Evolutionary conservation across 2,888 invertebrate genomes (phyloP).

Genomic region (Furcula furcula): DNA sequence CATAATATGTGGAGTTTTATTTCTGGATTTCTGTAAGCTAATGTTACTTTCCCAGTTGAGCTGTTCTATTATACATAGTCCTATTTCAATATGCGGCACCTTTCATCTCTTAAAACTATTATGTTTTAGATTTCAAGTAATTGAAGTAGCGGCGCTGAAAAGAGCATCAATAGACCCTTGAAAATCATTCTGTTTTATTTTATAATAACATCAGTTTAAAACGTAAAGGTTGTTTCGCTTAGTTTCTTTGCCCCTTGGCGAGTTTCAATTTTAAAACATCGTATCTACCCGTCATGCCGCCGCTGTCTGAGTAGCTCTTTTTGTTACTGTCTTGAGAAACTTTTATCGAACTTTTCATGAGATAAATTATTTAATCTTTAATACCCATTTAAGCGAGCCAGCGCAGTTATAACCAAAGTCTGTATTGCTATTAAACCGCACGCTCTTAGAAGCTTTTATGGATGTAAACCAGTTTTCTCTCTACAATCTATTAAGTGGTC

Average conservation of each 20-base stretch:
- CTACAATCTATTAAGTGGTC: constrained; percentile 32
- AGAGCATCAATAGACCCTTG: constrained; percentile 43
- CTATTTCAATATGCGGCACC: too few relatives aligned
- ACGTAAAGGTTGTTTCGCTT: constrained; percentile 42
- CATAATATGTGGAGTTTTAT: too few relatives aligned
- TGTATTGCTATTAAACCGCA: constrained; percentile 54
- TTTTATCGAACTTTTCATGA: constrained; percentile 57
- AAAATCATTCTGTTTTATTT: constrained; percentile 46
- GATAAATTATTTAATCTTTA: constrained; percentile 74
- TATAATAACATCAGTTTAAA: constrained; percentile 45
- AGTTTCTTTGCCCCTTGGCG: constrained; percentile 47
- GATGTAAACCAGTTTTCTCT: constrained; percentile 45
- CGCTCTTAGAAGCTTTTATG: constrained; percentile 49
- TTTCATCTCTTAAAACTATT: too few relatives aligned
- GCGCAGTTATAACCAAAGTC: constrained; percentile 45
- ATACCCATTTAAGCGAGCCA: constrained; percentile 63
- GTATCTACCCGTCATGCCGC: constrained; percentile 25
- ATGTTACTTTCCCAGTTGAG: too few relatives aligned
- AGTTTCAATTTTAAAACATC: constrained; percentile 53
- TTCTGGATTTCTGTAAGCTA: too few relatives aligned
- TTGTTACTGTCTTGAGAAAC: constrained; percentile 57
- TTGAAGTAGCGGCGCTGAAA: constrained; percentile 33
- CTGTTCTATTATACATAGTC: too few relatives aligned
- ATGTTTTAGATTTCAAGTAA: too few relatives aligned
- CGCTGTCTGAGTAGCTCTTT: constrained; percentile 48